A percentile compares a stretch with the other conserved stretches of the same genome.
Conservation (phyloP, 2,113 vertebrate species). For the Rhynchopsitta pachyrhyncha region DNA sequence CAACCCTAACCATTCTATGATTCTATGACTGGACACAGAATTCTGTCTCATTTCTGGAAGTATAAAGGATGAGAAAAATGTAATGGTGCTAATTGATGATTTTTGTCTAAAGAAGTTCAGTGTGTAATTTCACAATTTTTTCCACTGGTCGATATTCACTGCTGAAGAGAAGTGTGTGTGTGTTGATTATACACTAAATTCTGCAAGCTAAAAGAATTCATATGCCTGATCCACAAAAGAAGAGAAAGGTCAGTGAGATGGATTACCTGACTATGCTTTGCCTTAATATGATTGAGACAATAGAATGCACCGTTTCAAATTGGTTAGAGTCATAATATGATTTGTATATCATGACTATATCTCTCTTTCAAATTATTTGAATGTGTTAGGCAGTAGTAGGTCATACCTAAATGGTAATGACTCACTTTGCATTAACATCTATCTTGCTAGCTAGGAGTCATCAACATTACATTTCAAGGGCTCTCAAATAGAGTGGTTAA, state of each 20-base stretch:
- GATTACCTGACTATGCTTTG: not conserved
- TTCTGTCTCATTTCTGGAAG: not conserved
- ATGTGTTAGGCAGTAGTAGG: constrained; percentile 23
- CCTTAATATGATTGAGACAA: constrained; percentile 40
- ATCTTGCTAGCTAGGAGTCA: not conserved
- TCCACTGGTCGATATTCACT: not conserved
- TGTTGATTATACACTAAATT: not conserved
- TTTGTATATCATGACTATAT: constrained; percentile 19
- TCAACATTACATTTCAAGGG: constrained; percentile 31
- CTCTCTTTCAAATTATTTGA: constrained; percentile 23
- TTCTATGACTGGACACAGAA: not conserved
- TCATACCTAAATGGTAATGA: constrained; percentile 44
- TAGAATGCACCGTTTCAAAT: constrained; percentile 2
- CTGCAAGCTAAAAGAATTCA: not conserved
- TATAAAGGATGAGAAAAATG: not conserved
- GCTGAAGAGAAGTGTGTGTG: not conserved
- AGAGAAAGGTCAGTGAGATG: not conserved
- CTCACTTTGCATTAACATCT: constrained; percentile 31
- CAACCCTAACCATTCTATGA: not conserved
- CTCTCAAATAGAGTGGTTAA: constrained; percentile 35
- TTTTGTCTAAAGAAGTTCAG: not conserved
- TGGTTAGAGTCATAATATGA: constrained; percentile 7
- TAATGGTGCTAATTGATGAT: not conserved
- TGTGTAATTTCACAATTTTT: not conserved
- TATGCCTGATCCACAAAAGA: not conserved